phyloP scores from a whole-genome alignment of 2,797 vertebrate genomes.

The Champsocephalus gunnari region DNA sequence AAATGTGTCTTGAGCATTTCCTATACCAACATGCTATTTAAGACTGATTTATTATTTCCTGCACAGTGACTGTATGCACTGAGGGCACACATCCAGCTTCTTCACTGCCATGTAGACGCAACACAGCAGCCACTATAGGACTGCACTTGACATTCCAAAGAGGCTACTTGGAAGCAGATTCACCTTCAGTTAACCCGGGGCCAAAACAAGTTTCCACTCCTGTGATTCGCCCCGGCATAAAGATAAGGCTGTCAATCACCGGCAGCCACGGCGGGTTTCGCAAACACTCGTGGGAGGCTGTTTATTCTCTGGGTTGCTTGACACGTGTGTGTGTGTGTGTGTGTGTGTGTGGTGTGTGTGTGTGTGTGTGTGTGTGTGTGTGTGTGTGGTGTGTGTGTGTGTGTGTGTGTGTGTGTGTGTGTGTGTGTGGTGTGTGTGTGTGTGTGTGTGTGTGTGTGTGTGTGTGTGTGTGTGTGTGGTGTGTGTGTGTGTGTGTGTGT shows the following conservation, averaged over 20 bases:
- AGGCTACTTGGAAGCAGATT: conserved; percentile 60
- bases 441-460: conserved; percentile 9
- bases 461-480: conserved; percentile 17
- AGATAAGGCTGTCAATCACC: conserved; percentile 74
- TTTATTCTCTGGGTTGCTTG: conserved; percentile 31
- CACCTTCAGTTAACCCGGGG: conserved; percentile 73
- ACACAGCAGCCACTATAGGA: conserved; percentile 46
- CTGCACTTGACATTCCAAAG: conserved; percentile 76
- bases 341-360: conserved; percentile 15
- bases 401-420: conserved; percentile 19
- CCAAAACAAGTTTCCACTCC: conserved; percentile 71
- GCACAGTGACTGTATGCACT: conserved; percentile 42
- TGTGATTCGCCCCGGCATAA: conserved; percentile 41
- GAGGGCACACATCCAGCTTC: conserved; percentile 15
- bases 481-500: not conserved
- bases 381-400: not conserved
- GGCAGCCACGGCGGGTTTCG: conserved; percentile 19
- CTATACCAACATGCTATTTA: conserved; percentile 43
- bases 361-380: conserved; percentile 18
- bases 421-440: not conserved
- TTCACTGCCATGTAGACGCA: conserved; percentile 42
- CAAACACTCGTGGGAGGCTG: conserved; percentile 25
- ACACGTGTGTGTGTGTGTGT: conserved; percentile 25
- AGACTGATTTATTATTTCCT: conserved; percentile 57
- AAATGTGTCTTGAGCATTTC: conserved; percentile 16